These are phyloP conservation scores for Halcyon senegalensis DNA, from an alignment of 2,113 vertebrate species.

Conservation along the genomic window DNA sequence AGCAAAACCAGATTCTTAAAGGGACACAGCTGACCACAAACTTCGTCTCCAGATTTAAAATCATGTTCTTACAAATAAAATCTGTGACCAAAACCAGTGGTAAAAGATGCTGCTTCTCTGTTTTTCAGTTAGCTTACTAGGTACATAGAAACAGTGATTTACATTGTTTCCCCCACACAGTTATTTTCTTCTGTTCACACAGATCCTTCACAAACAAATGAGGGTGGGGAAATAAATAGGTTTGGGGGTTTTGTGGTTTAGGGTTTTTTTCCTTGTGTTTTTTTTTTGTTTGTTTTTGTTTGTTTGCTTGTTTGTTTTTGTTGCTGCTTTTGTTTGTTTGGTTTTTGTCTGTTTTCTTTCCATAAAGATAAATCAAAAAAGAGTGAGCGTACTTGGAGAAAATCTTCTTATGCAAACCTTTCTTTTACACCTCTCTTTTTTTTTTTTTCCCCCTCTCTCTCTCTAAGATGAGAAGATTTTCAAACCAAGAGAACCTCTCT, in stretches of 20 bases:
- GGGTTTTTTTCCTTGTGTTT: too few species aligned
- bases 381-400: not conserved
- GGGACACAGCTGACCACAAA: not conserved
- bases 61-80: not conserved
- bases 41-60: not conserved
- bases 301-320: too few species aligned
- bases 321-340: too few species aligned
- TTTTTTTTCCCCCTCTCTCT: too few species aligned
- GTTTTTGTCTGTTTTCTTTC: not conserved
- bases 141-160: not conserved
- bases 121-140: not conserved
- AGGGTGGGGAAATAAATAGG: not conserved
- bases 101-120: not conserved
- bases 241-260: too few species aligned
- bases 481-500: not conserved
- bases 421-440: not conserved
- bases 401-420: not conserved
- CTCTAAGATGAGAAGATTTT: not conserved
- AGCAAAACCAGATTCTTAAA: constrained; percentile 50
- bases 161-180: not conserved
- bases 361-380: not conserved
- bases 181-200: not conserved
- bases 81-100: not conserved
- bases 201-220: not conserved
- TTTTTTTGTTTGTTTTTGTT: too few species aligned